Evolutionary conservation across 2,113 vertebrate species (phyloP).

Genomic region (Leucopternis melanops): DNA sequence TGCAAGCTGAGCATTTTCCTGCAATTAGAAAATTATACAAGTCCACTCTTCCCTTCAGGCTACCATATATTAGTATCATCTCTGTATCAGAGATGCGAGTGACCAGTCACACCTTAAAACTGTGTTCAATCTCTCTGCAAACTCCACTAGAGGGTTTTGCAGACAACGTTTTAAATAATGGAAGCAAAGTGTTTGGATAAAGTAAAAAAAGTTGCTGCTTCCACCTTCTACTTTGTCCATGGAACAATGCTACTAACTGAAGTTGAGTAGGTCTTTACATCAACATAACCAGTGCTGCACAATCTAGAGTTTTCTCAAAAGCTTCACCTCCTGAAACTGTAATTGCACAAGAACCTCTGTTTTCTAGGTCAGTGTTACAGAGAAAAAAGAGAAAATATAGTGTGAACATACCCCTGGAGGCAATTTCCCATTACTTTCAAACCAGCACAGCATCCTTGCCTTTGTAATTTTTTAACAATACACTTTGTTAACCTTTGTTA

Average conservation of each 20-base stretch:
- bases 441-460: neutral
- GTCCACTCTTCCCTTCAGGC: neutral
- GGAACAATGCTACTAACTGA: neutral
- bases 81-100: neutral
- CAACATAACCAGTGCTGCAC: neutral
- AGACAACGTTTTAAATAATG: neutral
- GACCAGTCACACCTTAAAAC: neutral
- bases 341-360: neutral
- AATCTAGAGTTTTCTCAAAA: neutral
- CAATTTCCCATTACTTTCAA: neutral
- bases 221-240: neutral
- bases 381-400: neutral
- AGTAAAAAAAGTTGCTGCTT: neutral
- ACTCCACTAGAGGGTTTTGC: neutral
- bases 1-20: neutral
- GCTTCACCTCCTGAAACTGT: neutral
- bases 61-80: neutral
- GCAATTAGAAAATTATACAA: neutral
- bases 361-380: neutral
- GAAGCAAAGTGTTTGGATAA: neutral
- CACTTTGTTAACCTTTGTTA: neutral
- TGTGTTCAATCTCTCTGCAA: neutral
- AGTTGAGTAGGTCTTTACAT: neutral
- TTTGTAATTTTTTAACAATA: neutral
- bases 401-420: neutral